Conservation (phyloP, 2,797 vertebrate species). For the Spinus pinus region DNA sequence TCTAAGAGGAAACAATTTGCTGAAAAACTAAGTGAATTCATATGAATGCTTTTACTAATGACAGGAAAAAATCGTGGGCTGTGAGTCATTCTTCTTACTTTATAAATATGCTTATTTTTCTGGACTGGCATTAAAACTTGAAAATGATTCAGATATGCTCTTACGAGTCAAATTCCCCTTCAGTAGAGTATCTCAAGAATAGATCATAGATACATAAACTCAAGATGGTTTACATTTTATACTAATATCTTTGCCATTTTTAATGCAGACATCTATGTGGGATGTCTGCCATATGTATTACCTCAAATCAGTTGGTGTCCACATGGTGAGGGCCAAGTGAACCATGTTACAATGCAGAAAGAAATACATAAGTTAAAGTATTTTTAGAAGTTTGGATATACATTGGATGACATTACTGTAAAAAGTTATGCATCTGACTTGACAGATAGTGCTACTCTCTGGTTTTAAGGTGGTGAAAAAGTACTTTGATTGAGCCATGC, state of each 20-base stretch:
- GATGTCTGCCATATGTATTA: conserved; percentile 47
- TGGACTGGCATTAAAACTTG: not conserved
- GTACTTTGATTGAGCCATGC: not conserved
- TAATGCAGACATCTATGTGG: not conserved
- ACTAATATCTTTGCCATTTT: conserved; percentile 38
- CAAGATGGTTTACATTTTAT: conserved; percentile 58
- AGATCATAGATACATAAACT: not conserved
- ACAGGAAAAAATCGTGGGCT: not conserved
- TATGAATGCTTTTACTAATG: not conserved
- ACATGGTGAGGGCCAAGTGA: conserved; percentile 18
- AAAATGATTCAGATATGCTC: not conserved
- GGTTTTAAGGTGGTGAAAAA: not conserved
- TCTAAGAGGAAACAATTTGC: not conserved
- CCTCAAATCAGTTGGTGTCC: conserved; percentile 47
- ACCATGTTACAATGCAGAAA: not conserved
- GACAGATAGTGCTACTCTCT: not conserved
- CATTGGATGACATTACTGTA: not conserved
- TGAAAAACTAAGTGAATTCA: not conserved
- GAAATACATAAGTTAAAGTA: not conserved
- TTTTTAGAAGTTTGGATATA: not conserved
- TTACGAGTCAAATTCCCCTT: not conserved
- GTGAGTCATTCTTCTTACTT: not conserved
- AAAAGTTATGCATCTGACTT: not conserved
- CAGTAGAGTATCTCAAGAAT: not conserved
- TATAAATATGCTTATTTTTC: not conserved